phyloP scores from a whole-genome alignment of 1,140 invertebrate species.

The Meloidogyne hapla region DNA sequence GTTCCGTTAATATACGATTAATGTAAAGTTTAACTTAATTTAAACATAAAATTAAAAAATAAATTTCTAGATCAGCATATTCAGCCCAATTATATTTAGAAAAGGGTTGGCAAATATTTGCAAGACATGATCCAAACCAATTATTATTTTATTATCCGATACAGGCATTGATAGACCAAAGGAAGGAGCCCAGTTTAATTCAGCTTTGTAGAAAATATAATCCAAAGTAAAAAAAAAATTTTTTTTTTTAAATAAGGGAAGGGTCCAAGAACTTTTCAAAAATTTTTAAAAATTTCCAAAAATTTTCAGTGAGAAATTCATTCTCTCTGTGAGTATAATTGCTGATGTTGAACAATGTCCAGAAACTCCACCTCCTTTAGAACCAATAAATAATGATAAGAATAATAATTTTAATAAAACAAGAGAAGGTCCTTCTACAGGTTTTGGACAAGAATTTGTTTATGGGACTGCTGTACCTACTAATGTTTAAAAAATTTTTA shows the following conservation, averaged over 20 bases:
- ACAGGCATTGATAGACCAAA: conserved; percentile 53
- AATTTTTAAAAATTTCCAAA: not conserved
- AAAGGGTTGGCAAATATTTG: conserved; percentile 56
- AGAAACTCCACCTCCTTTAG: conserved; percentile 57
- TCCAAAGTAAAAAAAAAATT: conserved; percentile 69
- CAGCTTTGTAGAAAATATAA: conserved; percentile 85
- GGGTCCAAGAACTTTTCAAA: too few relatives aligned
- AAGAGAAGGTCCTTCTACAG: not conserved
- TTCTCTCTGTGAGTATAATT: conserved; percentile 60
- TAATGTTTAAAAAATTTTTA: conserved; percentile 42
- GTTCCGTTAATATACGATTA: conserved; percentile 78
- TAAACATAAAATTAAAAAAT: not conserved
- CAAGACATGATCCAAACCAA: conserved; percentile 43
- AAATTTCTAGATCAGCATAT: conserved; percentile 48
- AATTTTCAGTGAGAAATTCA: conserved; percentile 59
- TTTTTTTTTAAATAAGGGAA: too few relatives aligned
- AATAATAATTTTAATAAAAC: conserved; percentile 9
- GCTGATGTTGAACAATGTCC: conserved; percentile 62
- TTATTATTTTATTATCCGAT: conserved; percentile 63
- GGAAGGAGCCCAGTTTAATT: conserved; percentile 75
- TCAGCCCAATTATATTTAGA: conserved; percentile 55
- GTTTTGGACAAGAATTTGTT: not conserved
- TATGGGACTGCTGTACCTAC: conserved; percentile 51
- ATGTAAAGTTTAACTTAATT: conserved; percentile 30
- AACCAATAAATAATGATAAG: conserved; percentile 33